These are phyloP conservation scores for Drosophila sp. DNA, from an alignment of 1,140 invertebrate genomes.

Conservation along the genomic window DNA sequence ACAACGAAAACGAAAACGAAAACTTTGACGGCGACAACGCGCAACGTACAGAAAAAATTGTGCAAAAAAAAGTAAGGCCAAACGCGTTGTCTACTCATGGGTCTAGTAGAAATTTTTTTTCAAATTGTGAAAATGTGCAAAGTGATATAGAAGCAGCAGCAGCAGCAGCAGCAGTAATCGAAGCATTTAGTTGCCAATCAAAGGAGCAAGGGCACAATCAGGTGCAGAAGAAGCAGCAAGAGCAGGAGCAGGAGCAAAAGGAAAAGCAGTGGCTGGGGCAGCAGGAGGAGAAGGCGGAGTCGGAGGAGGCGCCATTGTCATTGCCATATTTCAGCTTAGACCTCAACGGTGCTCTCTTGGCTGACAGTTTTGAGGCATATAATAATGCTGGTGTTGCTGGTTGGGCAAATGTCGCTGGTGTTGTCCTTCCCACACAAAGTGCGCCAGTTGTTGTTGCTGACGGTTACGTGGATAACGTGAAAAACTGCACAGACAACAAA, in stretches of 20 bases:
- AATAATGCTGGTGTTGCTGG: conserved; percentile 51
- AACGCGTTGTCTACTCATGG: conserved; percentile 33
- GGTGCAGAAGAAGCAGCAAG: neutral
- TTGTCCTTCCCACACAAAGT: conserved; percentile 34
- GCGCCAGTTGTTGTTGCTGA: conserved; percentile 59
- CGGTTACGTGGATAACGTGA: conserved; percentile 73
- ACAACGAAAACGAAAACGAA: conserved; percentile 9
- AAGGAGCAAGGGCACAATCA: conserved; percentile 1
- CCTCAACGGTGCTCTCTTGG: conserved; percentile 29
- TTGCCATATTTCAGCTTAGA: conserved; percentile 53
- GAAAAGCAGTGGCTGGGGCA: conserved; percentile 12
- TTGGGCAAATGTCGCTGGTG: conserved; percentile 21
- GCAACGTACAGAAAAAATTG: conserved; percentile 74
- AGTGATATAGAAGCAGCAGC: conserved; percentile 35
- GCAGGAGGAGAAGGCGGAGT: conserved; percentile 25
- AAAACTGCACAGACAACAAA: conserved; percentile 28
- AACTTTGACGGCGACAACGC: conserved; percentile 45
- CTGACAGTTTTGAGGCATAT: conserved; percentile 32
- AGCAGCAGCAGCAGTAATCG: neutral
- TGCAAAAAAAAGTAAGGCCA: conserved; percentile 60
- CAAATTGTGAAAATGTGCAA: conserved; percentile 66
- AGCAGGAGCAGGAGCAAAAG: conserved; percentile 9
- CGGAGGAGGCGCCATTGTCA: conserved; percentile 68
- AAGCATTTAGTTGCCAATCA: neutral
- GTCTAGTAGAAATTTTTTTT: conserved; percentile 45